Evolutionary conservation across 2,888 invertebrate species (phyloP).

Genomic region (Podabrus alpinus): DNA sequence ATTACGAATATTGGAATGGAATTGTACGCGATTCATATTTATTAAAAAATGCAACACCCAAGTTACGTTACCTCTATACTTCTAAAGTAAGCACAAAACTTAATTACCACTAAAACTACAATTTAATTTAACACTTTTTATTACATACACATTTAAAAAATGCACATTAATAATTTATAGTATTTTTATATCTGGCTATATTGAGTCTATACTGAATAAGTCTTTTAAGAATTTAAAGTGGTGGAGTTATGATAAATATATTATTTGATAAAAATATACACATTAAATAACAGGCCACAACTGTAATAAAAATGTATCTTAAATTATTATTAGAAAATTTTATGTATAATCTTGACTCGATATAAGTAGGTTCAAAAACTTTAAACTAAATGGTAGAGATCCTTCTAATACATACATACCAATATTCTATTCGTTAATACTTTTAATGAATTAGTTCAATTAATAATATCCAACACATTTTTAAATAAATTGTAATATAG

Average conservation of each 20-base stretch:
- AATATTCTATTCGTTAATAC: neutral
- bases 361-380: neutral
- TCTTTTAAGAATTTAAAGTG: neutral
- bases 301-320: neutral
- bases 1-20: no score
- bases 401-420: neutral
- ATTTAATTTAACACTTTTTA: neutral
- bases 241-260: neutral
- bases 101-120: neutral
- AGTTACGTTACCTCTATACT: neutral
- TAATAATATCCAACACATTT: neutral
- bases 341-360: neutral
- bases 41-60: neutral
- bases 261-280: neutral
- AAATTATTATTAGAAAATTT: neutral
- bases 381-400: no score
- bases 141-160: neutral
- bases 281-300: neutral
- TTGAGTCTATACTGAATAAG: neutral
- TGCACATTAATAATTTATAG: neutral
- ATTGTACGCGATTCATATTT: neutral
- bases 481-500: neutral
- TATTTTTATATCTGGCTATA: neutral
- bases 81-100: neutral
- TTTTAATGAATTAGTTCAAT: neutral